A percentile compares a stretch with the other conserved stretches of the same genome.
phyloP scores from a whole-genome alignment of 2,113 vertebrate genomes.

The Symphodus melops region DNA sequence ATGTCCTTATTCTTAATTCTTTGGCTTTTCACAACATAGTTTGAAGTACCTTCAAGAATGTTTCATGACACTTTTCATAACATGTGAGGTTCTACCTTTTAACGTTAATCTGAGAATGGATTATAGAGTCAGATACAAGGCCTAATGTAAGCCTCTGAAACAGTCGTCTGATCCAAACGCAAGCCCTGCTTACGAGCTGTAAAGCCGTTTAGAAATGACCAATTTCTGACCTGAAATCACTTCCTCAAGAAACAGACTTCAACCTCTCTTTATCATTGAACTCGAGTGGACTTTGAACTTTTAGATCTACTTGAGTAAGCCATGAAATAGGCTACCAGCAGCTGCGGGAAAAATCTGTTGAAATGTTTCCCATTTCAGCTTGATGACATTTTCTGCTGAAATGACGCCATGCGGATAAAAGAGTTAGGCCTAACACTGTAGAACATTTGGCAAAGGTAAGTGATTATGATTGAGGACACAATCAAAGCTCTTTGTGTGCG shows the following conservation, averaged over 20 bases:
- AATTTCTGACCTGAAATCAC: conserved; percentile 26
- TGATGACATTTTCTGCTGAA: conserved; percentile 1
- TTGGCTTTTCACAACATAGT: too few relatives aligned
- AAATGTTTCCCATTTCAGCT: conserved; percentile 14
- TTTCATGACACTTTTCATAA: too few relatives aligned
- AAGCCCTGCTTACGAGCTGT: background rate
- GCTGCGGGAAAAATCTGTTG: background rate
- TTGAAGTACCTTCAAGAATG: too few relatives aligned
- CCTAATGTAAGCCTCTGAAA: too few relatives aligned
- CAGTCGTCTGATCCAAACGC: background rate
- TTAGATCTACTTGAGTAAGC: background rate
- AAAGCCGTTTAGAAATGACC: conserved; percentile 19
- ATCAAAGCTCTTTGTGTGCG: background rate
- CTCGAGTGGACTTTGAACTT: conserved; percentile 63
- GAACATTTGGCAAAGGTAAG: conserved; percentile 51
- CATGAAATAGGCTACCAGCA: conserved; percentile 1
- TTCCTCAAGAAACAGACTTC: conserved; percentile 63
- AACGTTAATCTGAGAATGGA: too few relatives aligned
- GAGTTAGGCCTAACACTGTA: background rate
- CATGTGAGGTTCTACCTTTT: too few relatives aligned
- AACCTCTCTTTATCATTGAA: conserved; percentile 39
- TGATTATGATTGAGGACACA: background rate
- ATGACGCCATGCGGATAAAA: conserved; percentile 30
- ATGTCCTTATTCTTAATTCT: too few relatives aligned
- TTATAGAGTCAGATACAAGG: too few relatives aligned